phyloP scores from a whole-genome alignment of 2,888 invertebrate species.

The Leptarthrus brevirostris region DNA sequence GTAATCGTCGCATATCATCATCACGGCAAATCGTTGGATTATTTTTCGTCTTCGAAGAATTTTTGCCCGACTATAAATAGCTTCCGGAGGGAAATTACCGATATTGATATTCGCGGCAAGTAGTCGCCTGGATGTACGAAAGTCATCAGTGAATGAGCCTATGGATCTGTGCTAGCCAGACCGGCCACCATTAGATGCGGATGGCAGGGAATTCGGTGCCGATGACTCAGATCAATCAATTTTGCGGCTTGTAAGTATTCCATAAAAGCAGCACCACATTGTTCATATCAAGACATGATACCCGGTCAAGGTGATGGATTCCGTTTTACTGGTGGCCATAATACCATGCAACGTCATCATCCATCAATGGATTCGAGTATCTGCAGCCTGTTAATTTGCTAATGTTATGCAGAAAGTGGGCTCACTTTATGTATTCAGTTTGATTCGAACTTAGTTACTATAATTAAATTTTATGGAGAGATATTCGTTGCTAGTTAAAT shows the following conservation, averaged over 20 bases:
- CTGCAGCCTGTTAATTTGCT: conserved; percentile 12
- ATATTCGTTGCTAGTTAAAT: neutral
- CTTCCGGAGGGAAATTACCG: conserved; percentile 10
- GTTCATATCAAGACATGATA: neutral
- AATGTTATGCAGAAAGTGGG: conserved; percentile 30
- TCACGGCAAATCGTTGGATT: neutral
- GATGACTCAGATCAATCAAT: conserved; percentile 36
- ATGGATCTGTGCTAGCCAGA: neutral
- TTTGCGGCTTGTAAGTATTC: neutral
- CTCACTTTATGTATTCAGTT: neutral
- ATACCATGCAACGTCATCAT: conserved; percentile 7
- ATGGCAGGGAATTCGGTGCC: neutral
- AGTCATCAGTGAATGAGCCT: neutral
- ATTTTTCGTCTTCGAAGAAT: conserved; percentile 22
- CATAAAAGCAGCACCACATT: neutral
- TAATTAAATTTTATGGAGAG: conserved; percentile 11
- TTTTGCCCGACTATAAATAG: conserved; percentile 19
- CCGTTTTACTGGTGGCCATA: neutral
- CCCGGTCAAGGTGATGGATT: conserved; percentile 9
- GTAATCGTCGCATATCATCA: neutral
- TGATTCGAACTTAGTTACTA: conserved; percentile 6
- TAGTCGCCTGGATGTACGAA: neutral
- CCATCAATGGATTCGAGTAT: neutral
- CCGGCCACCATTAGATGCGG: neutral
- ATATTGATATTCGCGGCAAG: conserved; percentile 1